Evolutionary conservation across 30 jellyfish, hydroid and myxozoan genomes (phyloP).

Genomic region (Turritopsis rubra): DNA sequence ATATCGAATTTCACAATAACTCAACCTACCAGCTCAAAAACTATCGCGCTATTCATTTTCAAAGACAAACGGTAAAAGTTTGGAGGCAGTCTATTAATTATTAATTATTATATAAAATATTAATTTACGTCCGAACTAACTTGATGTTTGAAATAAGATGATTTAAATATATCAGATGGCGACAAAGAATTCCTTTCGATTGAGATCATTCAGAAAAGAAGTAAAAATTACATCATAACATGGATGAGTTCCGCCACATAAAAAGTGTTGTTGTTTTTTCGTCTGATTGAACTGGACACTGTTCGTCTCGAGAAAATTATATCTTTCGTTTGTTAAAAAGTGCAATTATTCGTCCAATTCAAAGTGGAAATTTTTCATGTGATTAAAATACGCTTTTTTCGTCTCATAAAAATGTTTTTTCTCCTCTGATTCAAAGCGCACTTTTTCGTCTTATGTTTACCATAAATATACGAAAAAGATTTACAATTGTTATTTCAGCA

Average conservation of each 20-base stretch:
- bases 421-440: too few species aligned
- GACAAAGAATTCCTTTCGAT: constrained; percentile 15
- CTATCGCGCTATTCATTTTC: neutral
- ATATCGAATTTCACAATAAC: neutral
- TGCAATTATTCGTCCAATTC: too few species aligned
- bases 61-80: constrained; percentile 4
- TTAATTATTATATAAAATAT: too few species aligned
- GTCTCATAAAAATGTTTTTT: too few species aligned
- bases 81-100: constrained; percentile 7
- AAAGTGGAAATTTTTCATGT: too few species aligned
- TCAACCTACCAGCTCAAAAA: neutral
- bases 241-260: neutral
- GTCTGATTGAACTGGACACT: too few species aligned
- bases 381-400: too few species aligned
- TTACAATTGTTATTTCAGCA: too few species aligned
- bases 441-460: too few species aligned
- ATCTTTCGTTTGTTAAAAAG: too few species aligned
- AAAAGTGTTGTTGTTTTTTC: neutral
- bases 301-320: too few species aligned
- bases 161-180: constrained; percentile 11
- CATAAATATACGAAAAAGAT: too few species aligned
- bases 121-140: neutral
- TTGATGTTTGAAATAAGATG: constrained; percentile 2
- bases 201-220: constrained; percentile 8
- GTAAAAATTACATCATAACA: neutral